Evolutionary conservation across 1,140 invertebrate species (phyloP), one percentile per base, ranked within the genome.

Genomic region (Doryteuthis pealeii): DNA sequence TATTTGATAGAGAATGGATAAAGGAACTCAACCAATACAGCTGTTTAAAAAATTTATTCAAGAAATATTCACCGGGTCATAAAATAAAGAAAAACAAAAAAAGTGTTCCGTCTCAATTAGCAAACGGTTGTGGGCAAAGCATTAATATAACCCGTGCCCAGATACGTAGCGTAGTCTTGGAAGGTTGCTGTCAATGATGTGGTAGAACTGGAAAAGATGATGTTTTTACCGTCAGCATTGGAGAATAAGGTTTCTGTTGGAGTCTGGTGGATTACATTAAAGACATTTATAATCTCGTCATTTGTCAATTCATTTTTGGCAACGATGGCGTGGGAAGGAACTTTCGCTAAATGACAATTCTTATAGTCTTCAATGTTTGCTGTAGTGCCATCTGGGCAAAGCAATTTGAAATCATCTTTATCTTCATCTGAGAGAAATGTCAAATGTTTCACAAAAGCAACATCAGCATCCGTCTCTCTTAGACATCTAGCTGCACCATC

Each of bases 391-490:
- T 97, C 95, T 0, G 94, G 92, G 85, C 96, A 98, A 0, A 98
- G 88, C 0, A 98, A 88, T 85, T 98, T 93, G 86, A 95, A 96
- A 84, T 98, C 96, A 78, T 94, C 93, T 3, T 49, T 31, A 30
- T 97, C 90, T 26, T 94, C 91, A 83, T 97, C 95, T 31, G 15
- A 30, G n/a, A 31, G 28, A 30, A 96, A 94, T 0, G 96, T 95
- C 0, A 94, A 95, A 81, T 98, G 95, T 76, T 95, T 94, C 4
- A 96, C 93, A 86, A 98, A 98, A 0, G 96, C 96, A 18, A 98
- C 95, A 84, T 98, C 91, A 0, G 75, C 80, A 30, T 75, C 74
- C 72, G 77, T 95, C 88, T 98, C 96, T 1, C 96, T 93, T 40
- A 99, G 89, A 86, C 96, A 98, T 58, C 95, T 89, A 72, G 97